phyloP scores from a whole-genome alignment of 2,113 vertebrate species.

The Pelodiscus sinensis region DNA sequence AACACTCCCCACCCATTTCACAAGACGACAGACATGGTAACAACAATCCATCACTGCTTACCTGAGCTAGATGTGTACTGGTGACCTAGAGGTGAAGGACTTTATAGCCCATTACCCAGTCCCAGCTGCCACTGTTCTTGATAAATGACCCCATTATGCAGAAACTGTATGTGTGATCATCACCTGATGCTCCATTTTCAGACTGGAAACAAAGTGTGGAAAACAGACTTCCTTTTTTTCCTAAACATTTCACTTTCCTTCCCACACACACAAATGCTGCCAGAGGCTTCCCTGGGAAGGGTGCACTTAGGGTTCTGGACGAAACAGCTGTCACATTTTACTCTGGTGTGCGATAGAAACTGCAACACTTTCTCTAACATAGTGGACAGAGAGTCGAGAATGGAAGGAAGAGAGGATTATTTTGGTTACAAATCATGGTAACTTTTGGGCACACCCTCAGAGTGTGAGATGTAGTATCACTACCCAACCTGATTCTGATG shows the following conservation, averaged over 20 bases:
- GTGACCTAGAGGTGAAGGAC: slow-evolving; percentile 45
- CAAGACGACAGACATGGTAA: background rate
- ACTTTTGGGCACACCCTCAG: background rate
- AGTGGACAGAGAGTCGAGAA: background rate
- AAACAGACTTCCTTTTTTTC: background rate
- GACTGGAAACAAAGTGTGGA: slow-evolving; percentile 2
- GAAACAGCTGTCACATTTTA: background rate
- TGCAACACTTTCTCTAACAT: background rate
- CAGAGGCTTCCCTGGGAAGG: background rate
- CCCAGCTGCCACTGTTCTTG: slow-evolving; percentile 41
- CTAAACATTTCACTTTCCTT: background rate
- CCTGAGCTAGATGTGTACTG: background rate
- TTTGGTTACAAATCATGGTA: background rate
- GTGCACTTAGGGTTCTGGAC: background rate
- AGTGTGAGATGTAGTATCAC: background rate
- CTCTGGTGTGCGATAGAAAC: accelerated
- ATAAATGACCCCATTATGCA: background rate
- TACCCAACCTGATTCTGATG: background rate
- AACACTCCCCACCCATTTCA: background rate
- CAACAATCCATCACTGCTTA: background rate
- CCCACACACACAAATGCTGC: background rate
- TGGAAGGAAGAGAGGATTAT: background rate
- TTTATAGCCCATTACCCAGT: slow-evolving; percentile 51
- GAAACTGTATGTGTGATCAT: background rate
- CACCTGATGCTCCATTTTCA: slow-evolving; percentile 32